Evolutionary conservation across 2,797 vertebrate species (phyloP), one percentile per base, ranked within the genome.

Genomic region (Sandelia bainsii): DNA sequence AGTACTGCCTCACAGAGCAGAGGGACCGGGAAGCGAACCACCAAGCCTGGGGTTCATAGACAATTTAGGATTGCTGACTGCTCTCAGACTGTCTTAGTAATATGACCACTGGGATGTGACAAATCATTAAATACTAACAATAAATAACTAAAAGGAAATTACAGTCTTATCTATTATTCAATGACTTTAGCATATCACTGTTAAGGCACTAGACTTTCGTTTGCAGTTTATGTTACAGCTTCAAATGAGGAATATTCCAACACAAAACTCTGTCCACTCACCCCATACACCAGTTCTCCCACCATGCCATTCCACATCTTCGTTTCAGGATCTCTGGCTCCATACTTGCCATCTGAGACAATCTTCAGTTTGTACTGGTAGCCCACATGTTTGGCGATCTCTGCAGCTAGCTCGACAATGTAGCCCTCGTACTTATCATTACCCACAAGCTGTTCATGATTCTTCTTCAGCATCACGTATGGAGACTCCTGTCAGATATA

Each of bases 261-360:
- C 6, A 65, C 22, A 62, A 42, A 56, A 44, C 20, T 70, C 22
- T 12, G 13, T 49, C n/a, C 2, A 95, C 98, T 96, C 93, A 99
- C 98, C 89, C 97, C 98, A 2, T 99, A 99, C 5, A 99, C 97
- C 8, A 99, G 96, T 58, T 99, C 98, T 72, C 98, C 98, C 81
- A 99, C 98, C 98, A 99, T 99, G 87, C 98, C 98, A 0, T 99
- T 99, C 98, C 98, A 99, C 29, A 97, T 96, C 87, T 99, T 99
- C 61, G 94, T 96, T 20, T 99, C 98, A 0, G 97, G 94, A 81
- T 99, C 98, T 16, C 94, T 93, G 46, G 98, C 98, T 62, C 98
- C 98, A 0, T 99, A 99, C 75, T 99, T 99, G 27, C 97, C 97
- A 10, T 99, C 98, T 0, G 96, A 94, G 67, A 99, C 98, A 0